phyloP scores from a whole-genome alignment of 1,140 invertebrate genomes.

The Venustaconcha ellipsiformis region DNA sequence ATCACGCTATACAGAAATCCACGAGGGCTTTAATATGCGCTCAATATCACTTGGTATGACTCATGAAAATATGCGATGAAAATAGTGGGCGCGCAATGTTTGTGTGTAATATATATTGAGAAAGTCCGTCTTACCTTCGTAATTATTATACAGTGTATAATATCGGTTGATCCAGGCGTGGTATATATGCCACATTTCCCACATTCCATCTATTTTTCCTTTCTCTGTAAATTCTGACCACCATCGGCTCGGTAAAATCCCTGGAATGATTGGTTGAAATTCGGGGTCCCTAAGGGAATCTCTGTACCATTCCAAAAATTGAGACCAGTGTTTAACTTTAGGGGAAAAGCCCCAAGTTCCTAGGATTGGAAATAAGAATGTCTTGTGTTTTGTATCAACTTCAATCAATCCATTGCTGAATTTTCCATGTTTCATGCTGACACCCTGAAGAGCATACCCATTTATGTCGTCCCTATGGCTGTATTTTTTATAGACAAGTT shows the following conservation, averaged over 20 bases:
- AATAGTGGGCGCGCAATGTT: too few relatives aligned
- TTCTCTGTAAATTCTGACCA: conserved; percentile 17
- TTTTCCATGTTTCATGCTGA: conserved; percentile 28
- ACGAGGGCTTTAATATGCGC: too few relatives aligned
- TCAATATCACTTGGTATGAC: too few relatives aligned
- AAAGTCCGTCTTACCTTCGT: conserved; percentile 13
- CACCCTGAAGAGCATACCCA: conserved; percentile 41
- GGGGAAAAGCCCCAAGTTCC: conserved; percentile 54
- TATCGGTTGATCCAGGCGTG: conserved; percentile 35
- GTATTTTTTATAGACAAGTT: conserved; percentile 45
- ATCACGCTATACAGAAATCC: too few relatives aligned
- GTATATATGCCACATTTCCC: conserved; percentile 56
- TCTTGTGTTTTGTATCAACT: conserved; percentile 13
- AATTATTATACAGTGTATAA: conserved; percentile 21
- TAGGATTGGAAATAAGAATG: conserved; percentile 39
- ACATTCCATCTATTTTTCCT: conserved; percentile 36
- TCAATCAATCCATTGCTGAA: background rate
- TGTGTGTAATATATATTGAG: too few relatives aligned
- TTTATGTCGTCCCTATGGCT: conserved; percentile 29
- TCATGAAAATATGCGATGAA: too few relatives aligned
- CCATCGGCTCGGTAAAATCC: conserved; percentile 32
- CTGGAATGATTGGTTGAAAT: conserved; percentile 39
- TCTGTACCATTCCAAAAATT: conserved; percentile 46
- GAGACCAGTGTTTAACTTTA: conserved; percentile 36
- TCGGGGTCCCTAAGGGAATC: conserved; percentile 3